phyloP scores from a whole-genome alignment of 2,113 vertebrate genomes.

The Muntiacus reevesi region DNA sequence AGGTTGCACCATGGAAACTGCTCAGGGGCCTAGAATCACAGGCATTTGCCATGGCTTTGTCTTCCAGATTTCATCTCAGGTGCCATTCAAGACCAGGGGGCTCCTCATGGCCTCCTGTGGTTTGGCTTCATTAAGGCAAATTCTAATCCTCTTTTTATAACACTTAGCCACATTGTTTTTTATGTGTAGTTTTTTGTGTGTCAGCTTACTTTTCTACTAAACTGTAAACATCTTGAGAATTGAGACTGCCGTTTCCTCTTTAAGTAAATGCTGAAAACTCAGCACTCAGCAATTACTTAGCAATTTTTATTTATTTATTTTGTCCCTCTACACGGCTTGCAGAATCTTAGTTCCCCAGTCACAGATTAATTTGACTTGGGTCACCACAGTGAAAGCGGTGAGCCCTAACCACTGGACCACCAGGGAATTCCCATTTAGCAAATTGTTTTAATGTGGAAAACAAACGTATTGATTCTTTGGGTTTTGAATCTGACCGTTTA shows the following conservation, averaged over 20 bases:
- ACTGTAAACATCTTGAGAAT: slow-evolving; percentile 16
- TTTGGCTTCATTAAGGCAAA: neutral
- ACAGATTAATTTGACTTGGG: neutral
- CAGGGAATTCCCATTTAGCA: neutral
- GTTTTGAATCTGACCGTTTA: neutral
- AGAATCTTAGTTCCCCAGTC: neutral
- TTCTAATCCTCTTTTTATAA: neutral
- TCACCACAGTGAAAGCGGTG: neutral
- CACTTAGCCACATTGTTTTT: neutral
- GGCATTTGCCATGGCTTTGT: neutral
- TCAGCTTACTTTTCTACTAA: neutral
- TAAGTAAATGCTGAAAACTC: slow-evolving; percentile 36
- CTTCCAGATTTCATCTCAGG: slow-evolving; percentile 4
- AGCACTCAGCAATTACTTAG: neutral
- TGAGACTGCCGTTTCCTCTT: neutral
- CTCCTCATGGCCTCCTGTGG: neutral
- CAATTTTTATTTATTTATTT: neutral
- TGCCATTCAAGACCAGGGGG: neutral
- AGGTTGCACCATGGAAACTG: slow-evolving; percentile 31
- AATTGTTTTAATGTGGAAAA: neutral
- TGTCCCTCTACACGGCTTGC: neutral
- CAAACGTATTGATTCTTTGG: neutral
- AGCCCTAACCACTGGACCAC: neutral
- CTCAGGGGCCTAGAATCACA: neutral
- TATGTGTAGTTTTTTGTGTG: neutral